Evolutionary conservation across 92 coral and sea anemone species (phyloP), one percentile per base, ranked within the genome.

Genomic region (Micromussa lordhowensis): DNA sequence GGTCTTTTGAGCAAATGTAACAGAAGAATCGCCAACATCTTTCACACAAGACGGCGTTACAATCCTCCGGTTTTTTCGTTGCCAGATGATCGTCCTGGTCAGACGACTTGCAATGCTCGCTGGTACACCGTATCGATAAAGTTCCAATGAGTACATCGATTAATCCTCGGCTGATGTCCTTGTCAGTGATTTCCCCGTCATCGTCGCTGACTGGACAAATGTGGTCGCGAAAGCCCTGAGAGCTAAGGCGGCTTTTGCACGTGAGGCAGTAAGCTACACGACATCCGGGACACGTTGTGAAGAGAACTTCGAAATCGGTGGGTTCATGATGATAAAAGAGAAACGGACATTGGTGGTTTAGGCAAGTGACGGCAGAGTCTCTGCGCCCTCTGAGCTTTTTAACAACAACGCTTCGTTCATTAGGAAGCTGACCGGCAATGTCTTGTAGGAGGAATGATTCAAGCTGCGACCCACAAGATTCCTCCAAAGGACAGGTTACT

Each of bases 171-270:
- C 34, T 69, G 6, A 68, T 84, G 77, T 77, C 84, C n/a, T 40
- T 30, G 68, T 86, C 78, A 78, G 53, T 77, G 54, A 79, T 14
- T 68, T 53, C n/a, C n/a, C n/a, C 68, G 68, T 24, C 15, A 16
- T 49, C 82, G 24, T 36, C 15, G 14, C 72, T 84, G 38, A 61
- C 29, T 12, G 94, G 85, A 51, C 95, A 93, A 22, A 93, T 51
- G 78, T 93, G 95, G 58, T 93, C 93, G 28, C 28, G 26, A 70
- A 78, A 74, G 36, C 95, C 91, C 82, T 93, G 79, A 14, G 48
- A 74, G 35, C 95, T 88, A 3, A 93, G 92, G 53, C 58, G 79
- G 76, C 75, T 88, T n/a, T 82, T 78, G 53, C 95, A 93, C 1
- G 95, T 93, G 30, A 83, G n/a, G 54, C 95, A 93, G 80, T 78